Evolutionary conservation across 2,888 invertebrate species (phyloP), one percentile per base, ranked within the genome.

Genomic region (Axea sp.): DNA sequence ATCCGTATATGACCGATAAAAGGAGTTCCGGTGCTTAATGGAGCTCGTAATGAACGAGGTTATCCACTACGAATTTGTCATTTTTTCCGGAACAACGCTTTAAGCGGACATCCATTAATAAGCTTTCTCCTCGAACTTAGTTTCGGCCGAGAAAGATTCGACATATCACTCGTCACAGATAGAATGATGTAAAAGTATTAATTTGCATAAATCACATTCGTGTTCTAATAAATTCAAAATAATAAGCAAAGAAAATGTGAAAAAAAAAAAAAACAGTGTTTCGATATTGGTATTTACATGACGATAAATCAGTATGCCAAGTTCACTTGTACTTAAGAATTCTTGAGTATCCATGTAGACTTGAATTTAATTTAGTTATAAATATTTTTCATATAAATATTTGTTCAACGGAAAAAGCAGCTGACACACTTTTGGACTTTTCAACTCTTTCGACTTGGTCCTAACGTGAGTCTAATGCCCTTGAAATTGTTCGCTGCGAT

Each of bases 41-140:
- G 45, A 43, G 45, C 49, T 19, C 15, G 59, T 45, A 60, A 69
- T 51, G 49, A 49, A 33, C 15, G 33, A 47, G 49, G 24, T 57
- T 57, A 59, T 72, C 64, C 49, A 59, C 41, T 35, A 12, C 31
- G 31, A 65, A 53, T 47, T 73, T 53, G 57, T 73, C 65, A 59
- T 67, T 65, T 53, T 67, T 60, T 47, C 60, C 37, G 37, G 45
- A 49, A 47, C 35, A 24, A 35, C 60, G 53, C 60, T 51, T 35
- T 43, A 60, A 69, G 31, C 35, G 55, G 22, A 31, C 11, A 47
- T 62, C 71, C 60, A 64, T 69, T 68, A 68, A 64, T 49, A 51
- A 59, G 68, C 64, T 72, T 60, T 65, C 68, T 55, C 72, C 26
- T 59, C 55, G 39, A 31, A 64, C 47, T 75, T 55, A 39, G 60